Base-by-base conservation (phyloP, 2,797 vertebrate genomes). In the Pangasius macronema region DNA sequence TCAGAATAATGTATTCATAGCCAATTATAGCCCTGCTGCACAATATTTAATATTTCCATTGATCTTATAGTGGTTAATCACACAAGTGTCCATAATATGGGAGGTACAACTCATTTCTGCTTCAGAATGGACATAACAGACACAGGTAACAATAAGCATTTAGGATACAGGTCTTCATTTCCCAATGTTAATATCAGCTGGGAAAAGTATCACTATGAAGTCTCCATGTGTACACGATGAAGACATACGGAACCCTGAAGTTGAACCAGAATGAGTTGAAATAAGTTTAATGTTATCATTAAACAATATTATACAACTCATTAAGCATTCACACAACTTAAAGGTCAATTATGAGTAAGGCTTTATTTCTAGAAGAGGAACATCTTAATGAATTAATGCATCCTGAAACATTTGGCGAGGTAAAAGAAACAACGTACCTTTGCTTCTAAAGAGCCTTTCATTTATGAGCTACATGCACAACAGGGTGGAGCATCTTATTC, bases 391-490 rank as follows among this genome's bases (percentile, higher is more conserved):
- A 55, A 53, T 55, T 18, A 20, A 55, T 55, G 75, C 49, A 53
- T 79, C 49, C 49, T 33, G 18, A 79, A 55, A 79, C n/a, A 36
- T 55, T 55, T 57, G 76, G 51, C 18, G 8, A 51, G 42, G 11
- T n/a, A 49, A 76, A 53, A 3, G 8, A 9, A 10, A 49, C 9
- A 13, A 1, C 16, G 42, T 49, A 75, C 39, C 42, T 14, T 13
- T 49, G 42, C 42, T 27, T 27, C 70, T 46, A 10, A 46, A 70
- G 18, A 70, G 30, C 22, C 14, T 53, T 77, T 77, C 2, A 18
- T 77, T 30, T 77, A 53, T 77, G n/a, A 77, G 18, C 75, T 80
- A 80, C 76, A 59, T 59, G 51, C 7, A 22, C 76, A 79, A 49
- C 27, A 76, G 22, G 14, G 70, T 46, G 10, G 11, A n/a, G 49